Evolutionary conservation across 2,888 invertebrate species (phyloP).

Genomic region (Charanyca ferruginea): DNA sequence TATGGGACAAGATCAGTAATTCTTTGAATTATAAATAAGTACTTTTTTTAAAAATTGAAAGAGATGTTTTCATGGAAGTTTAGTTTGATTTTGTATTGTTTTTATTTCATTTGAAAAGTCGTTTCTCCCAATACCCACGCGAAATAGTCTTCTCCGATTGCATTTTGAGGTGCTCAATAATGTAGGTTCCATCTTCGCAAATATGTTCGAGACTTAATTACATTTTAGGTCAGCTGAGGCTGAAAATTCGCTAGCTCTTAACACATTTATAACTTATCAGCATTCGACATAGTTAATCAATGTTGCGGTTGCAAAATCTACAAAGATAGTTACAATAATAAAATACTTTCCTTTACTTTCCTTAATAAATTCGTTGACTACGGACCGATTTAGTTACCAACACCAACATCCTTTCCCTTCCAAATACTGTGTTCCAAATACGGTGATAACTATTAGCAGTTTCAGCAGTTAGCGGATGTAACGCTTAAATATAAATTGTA

Average conservation of each 20-base stretch:
- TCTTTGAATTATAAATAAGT: too few species aligned
- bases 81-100: background rate
- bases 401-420: conserved; percentile 37
- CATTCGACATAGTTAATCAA: too few species aligned
- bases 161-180: background rate
- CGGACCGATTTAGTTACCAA: conserved; percentile 42
- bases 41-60: background rate
- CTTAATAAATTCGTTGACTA: conserved; percentile 38
- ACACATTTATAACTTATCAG: too few species aligned
- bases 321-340: background rate
- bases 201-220: background rate
- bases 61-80: background rate
- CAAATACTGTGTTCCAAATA: conserved; percentile 54
- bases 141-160: too few species aligned
- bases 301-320: background rate
- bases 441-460: conserved; percentile 42
- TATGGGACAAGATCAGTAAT: background rate
- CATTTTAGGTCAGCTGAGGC: too few species aligned
- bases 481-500: conserved; percentile 47
- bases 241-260: too few species aligned
- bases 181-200: background rate
- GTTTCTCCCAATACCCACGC: too few species aligned
- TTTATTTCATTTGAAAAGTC: background rate
- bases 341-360: conserved; percentile 42
- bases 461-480: conserved; percentile 50